Percentiles rank a stretch among this genome's conserved stretches.
phyloP scores from a whole-genome alignment of 1,140 invertebrate species.

The Anoplolepis gracilipes region DNA sequence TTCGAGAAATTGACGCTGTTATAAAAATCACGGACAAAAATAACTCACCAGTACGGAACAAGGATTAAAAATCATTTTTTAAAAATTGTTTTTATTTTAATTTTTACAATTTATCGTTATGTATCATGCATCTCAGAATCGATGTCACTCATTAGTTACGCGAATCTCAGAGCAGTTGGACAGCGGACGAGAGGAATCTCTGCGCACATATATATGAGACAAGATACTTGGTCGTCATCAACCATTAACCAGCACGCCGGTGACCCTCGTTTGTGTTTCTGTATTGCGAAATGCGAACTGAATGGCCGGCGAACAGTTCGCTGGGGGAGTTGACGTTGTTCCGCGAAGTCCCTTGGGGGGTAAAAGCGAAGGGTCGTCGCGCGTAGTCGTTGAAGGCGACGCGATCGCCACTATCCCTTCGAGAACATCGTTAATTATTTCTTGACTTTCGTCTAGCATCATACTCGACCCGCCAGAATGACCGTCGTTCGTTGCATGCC shows the following conservation, averaged over 20 bases:
- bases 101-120: neutral
- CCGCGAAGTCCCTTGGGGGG: constrained; percentile 78
- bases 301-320: constrained; percentile 70
- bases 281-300: constrained; percentile 74
- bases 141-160: neutral
- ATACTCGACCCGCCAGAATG: constrained; percentile 65
- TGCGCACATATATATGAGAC: neutral
- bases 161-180: neutral
- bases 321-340: constrained; percentile 77
- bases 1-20: too few relatives aligned
- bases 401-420: constrained; percentile 83
- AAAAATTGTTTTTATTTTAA: neutral
- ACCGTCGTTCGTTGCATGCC: constrained; percentile 62
- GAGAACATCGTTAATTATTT: constrained; percentile 83
- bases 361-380: constrained; percentile 66
- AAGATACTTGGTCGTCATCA: constrained; percentile 55
- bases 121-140: neutral
- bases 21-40: too few relatives aligned
- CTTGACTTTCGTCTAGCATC: constrained; percentile 81
- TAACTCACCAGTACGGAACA: too few relatives aligned
- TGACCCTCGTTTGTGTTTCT: constrained; percentile 30
- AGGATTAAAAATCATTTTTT: neutral
- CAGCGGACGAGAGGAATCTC: neutral
- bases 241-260: constrained; percentile 43
- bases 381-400: constrained; percentile 75